Evolutionary conservation across 2,113 vertebrate genomes (phyloP).

Genomic region (Takifugu bimaculatus): DNA sequence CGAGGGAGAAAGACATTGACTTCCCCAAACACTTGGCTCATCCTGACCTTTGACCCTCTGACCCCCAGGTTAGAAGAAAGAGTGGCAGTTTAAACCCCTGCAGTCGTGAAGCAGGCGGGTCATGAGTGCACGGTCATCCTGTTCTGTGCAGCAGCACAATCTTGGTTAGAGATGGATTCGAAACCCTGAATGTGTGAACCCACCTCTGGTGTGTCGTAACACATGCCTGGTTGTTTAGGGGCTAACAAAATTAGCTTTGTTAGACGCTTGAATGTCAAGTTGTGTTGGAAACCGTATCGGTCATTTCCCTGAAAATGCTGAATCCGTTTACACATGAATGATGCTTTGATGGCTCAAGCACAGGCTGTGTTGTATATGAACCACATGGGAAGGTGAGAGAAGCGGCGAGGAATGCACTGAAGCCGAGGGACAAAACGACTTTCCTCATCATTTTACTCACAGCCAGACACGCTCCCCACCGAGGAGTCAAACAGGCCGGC

Average conservation of each 20-base stretch:
- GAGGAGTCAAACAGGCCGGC: slow-evolving; percentile 72
- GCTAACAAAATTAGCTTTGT: slow-evolving; percentile 4
- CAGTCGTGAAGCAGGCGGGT: slow-evolving; percentile 49
- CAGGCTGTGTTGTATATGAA: slow-evolving; percentile 35
- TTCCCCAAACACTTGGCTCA: slow-evolving; percentile 71
- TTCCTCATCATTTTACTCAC: slow-evolving; percentile 54
- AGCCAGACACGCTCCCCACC: slow-evolving; percentile 73
- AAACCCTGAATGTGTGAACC: not conserved
- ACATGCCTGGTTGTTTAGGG: not conserved
- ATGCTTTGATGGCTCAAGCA: slow-evolving; percentile 37
- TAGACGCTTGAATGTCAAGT: not conserved
- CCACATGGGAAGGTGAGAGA: slow-evolving; percentile 43
- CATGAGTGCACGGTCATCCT: slow-evolving; percentile 16
- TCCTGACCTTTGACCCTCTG: slow-evolving; percentile 69
- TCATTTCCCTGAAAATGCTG: not conserved
- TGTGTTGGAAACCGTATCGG: not conserved
- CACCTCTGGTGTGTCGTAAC: not conserved
- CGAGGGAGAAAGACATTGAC: slow-evolving; percentile 64
- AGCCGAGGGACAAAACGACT: slow-evolving; percentile 56
- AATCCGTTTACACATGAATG: not conserved
- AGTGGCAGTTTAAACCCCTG: slow-evolving; percentile 66
- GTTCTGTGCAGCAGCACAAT: slow-evolving; percentile 40
- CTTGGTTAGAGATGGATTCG: slow-evolving; percentile 23
- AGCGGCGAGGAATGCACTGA: slow-evolving; percentile 63
- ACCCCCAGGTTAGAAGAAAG: slow-evolving; percentile 60